Evolutionary conservation across 1,140 invertebrate genomes (phyloP).

Genomic region (Ladona fulva): DNA sequence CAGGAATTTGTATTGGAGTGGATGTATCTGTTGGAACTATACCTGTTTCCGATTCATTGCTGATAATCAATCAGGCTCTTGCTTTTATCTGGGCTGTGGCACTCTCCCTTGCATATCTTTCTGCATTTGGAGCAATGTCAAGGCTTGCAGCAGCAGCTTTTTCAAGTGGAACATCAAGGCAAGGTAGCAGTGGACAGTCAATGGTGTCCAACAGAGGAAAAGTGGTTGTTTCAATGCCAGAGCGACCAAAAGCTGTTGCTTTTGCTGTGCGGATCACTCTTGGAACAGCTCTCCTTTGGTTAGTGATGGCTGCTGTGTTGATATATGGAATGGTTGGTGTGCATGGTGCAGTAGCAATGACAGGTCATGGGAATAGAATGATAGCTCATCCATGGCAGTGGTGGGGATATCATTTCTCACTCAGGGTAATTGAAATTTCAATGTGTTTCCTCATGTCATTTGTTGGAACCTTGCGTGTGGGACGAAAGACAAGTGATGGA

Average conservation of each 20-base stretch:
- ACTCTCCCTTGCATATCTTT: slow-evolving; percentile 72
- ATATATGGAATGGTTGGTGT: slow-evolving; percentile 73
- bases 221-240: background rate
- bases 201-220: slow-evolving; percentile 30
- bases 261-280: slow-evolving; percentile 77
- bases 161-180: slow-evolving; percentile 29
- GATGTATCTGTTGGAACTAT: slow-evolving; percentile 56
- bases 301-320: slow-evolving; percentile 69
- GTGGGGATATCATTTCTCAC: slow-evolving; percentile 79
- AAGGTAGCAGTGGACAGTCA: slow-evolving; percentile 33
- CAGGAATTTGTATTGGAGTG: slow-evolving; percentile 64
- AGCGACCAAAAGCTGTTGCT: slow-evolving; percentile 48
- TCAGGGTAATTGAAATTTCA: slow-evolving; percentile 71
- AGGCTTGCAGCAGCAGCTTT: slow-evolving; percentile 30
- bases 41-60: slow-evolving; percentile 39
- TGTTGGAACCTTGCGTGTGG: slow-evolving; percentile 50
- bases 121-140: slow-evolving; percentile 54
- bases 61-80: slow-evolving; percentile 39
- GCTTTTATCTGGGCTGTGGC: slow-evolving; percentile 64
- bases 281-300: slow-evolving; percentile 69
- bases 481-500: slow-evolving; percentile 31
- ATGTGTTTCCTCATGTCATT: slow-evolving; percentile 73
- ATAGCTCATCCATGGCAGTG: slow-evolving; percentile 58
- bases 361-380: slow-evolving; percentile 18
- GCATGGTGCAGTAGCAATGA: slow-evolving; percentile 35